A percentile compares a stretch with the other conserved stretches of the same genome.
phyloP scores from a whole-genome alignment of 2,797 vertebrate species.

The Psittacula derbiana region DNA sequence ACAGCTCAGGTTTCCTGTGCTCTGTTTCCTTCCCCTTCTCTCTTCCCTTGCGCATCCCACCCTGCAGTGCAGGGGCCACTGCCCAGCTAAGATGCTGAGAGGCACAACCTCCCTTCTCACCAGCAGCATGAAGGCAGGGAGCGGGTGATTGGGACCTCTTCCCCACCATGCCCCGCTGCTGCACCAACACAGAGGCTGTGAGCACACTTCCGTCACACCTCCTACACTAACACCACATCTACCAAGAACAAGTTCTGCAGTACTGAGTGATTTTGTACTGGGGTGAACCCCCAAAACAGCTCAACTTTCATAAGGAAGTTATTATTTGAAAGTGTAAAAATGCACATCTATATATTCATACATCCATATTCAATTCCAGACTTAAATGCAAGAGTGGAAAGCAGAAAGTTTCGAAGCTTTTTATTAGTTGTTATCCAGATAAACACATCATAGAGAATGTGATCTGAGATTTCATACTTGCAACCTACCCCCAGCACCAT shows the following conservation, averaged over 20 bases:
- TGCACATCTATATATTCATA: neutral
- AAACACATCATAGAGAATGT: accelerated
- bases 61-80: accelerated
- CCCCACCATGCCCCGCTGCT: accelerated
- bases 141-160: accelerated
- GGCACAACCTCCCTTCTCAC: neutral
- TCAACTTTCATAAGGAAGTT: neutral
- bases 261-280: accelerated
- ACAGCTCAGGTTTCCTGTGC: accelerated
- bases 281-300: neutral
- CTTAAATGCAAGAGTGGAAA: neutral
- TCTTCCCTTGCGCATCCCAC: neutral
- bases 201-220: neutral
- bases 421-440: neutral
- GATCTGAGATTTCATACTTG: neutral
- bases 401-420: neutral
- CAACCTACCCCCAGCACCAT: neutral
- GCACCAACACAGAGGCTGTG: accelerated
- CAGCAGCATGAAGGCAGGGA: neutral
- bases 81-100: accelerated
- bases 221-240: accelerated
- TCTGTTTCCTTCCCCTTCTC: neutral
- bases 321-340: neutral
- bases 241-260: accelerated
- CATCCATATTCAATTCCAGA: neutral